Percentiles rank a stretch among this genome's conserved stretches.
These are phyloP conservation scores for Synergus itoensis DNA, from an alignment of 2,888 invertebrate genomes.

Conservation along the genomic window DNA sequence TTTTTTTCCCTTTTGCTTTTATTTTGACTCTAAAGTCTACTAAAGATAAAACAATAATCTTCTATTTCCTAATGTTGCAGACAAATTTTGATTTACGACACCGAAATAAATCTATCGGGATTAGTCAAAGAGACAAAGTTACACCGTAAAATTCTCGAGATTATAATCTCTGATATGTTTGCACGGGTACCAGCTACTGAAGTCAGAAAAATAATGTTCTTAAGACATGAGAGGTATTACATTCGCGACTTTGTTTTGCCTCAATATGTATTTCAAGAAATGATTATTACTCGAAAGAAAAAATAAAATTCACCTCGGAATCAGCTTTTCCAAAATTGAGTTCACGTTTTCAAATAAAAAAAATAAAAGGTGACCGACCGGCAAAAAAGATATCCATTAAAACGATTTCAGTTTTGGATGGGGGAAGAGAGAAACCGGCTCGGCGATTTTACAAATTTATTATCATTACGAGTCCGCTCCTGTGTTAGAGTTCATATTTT, in stretches of 20 bases:
- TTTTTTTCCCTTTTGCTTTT: neutral
- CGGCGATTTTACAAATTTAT: constrained; percentile 7
- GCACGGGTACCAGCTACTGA: constrained; percentile 3
- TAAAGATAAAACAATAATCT: constrained; percentile 8
- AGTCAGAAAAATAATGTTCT: neutral
- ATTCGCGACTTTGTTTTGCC: neutral
- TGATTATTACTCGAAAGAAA: neutral
- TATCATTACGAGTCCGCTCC: neutral
- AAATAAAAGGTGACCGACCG: neutral
- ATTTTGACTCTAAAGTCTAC: constrained; percentile 2
- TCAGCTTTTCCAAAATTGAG: constrained; percentile 4
- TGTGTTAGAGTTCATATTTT: neutral
- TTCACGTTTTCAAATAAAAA: neutral
- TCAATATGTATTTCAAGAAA: neutral
- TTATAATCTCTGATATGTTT: constrained; percentile 37
- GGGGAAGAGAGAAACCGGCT: neutral
- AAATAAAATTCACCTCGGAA: neutral
- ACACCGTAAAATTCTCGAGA: constrained; percentile 25
- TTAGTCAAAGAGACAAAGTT: constrained; percentile 12
- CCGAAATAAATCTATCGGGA: constrained; percentile 28
- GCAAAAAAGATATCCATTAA: neutral
- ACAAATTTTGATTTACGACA: constrained; percentile 25
- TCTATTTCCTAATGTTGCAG: neutral
- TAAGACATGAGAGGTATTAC: neutral
- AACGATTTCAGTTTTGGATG: neutral